Base-by-base conservation (phyloP, 2,113 vertebrate species). In the Chloebia gouldiae region DNA sequence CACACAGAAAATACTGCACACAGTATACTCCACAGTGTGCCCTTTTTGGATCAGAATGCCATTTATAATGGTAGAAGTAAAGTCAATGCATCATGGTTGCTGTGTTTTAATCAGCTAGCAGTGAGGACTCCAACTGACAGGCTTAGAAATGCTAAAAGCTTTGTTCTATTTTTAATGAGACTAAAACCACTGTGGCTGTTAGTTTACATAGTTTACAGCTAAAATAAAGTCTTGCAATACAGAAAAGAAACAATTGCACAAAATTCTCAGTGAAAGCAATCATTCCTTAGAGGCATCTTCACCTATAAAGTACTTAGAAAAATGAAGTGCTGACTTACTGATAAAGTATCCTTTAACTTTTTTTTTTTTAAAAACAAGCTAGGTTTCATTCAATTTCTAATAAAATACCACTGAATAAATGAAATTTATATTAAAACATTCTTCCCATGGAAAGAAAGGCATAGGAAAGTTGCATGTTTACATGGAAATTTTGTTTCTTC, bases 101-200 rank as follows among this genome's bases (percentile, higher is more conserved):
- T 90, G 64, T 94, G 93, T 96, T 95, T 88, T 92, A 83, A 97
- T 95, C 90, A 94, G 56, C 56, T 56, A 83, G 64, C 82, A 92
- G 89, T 65, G 60, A 91, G 40, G 76, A 96, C 92, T 83, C 82
- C 92, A 96, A 86, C 87, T 88, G 90, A 94, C 81, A 92, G 78
- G 81, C 78, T 93, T 47, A 91, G 91, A 95, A 94, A 94, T 88
- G 61, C 82, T 93, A 93, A 96, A 93, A 94, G 88, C 90, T 94
- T 95, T 96, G 88, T 94, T 93, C 90, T 94, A 92, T 93, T 94
- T 95, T 94, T 97, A 94, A 96, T 93, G 88, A 96, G 76, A 70
- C 88, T 90, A 92, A 96, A 95, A 90, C 85, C 93, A 86, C 72
- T 1, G 10, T 13, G 82, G 68, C 88, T 92, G 68, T 83, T 96